Conservation (phyloP, 2,797 vertebrate genomes). For the Hozukius guyotensis region DNA sequence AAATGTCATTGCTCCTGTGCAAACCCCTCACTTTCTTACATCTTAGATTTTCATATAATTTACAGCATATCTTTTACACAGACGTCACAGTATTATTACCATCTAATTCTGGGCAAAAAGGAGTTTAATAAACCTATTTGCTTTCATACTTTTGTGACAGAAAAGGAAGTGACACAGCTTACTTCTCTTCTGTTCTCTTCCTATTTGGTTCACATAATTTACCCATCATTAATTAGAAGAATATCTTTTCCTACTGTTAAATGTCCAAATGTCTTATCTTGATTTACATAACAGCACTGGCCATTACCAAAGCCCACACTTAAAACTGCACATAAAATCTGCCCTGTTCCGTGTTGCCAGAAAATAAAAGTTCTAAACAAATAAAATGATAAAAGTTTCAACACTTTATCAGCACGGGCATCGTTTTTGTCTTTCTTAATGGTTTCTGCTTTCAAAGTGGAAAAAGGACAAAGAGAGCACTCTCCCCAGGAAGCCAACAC, state of each 20-base stretch:
- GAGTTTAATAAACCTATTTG: not conserved
- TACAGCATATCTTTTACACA: too few species aligned
- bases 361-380: not conserved
- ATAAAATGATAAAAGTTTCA: conserved; percentile 27
- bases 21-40: too few species aligned
- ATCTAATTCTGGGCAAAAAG: not conserved
- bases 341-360: too few species aligned
- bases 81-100: not conserved
- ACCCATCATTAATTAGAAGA: not conserved
- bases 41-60: too few species aligned
- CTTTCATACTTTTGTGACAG: not conserved
- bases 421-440: conserved; percentile 17
- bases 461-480: conserved; percentile 20
- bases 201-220: not conserved
- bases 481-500: conserved; percentile 3
- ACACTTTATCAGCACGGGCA: not conserved
- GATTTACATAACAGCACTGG: not conserved
- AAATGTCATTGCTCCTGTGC: too few species aligned
- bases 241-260: not conserved
- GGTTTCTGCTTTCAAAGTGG: conserved; percentile 23
- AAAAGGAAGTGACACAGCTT: too few species aligned
- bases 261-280: not conserved
- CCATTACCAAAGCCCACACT: not conserved
- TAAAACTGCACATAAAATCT: not conserved
- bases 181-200: not conserved